A percentile compares a stretch with the other conserved stretches of the same genome.
These are phyloP conservation scores for Chrysolina oricalcia DNA, from an alignment of 2,888 invertebrate genomes.

Conservation along the genomic window DNA sequence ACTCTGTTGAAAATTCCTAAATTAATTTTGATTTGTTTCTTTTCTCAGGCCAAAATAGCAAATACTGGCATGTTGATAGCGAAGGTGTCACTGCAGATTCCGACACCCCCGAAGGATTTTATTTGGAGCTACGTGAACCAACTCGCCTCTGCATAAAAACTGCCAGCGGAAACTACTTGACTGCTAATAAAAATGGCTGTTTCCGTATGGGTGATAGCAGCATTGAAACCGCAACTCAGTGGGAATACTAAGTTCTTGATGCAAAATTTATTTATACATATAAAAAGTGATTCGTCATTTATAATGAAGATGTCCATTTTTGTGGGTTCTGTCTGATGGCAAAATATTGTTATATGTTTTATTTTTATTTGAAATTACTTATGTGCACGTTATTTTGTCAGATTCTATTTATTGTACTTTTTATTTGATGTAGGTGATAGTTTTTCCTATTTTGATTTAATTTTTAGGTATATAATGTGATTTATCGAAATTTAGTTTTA, in stretches of 20 bases:
- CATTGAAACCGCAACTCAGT: conserved; percentile 88
- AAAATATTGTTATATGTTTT: conserved; percentile 50
- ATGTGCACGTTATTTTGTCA: conserved; percentile 53
- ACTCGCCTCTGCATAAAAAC: conserved; percentile 93
- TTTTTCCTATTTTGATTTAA: conserved; percentile 34
- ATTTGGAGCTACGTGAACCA: conserved; percentile 93
- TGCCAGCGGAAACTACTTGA: conserved; percentile 83
- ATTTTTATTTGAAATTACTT: conserved; percentile 47
- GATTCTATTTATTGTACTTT: conserved; percentile 57
- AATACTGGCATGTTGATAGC: conserved; percentile 94
- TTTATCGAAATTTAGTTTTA: conserved; percentile 50
- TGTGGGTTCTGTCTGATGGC: conserved; percentile 35
- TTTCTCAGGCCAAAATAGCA: conserved; percentile 87
- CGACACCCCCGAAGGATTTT: conserved; percentile 89
- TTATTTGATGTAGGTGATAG: conserved; percentile 50
- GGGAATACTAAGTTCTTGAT: conserved; percentile 86
- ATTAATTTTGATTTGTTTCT: conserved; percentile 70
- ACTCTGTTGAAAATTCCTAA: conserved; percentile 78
- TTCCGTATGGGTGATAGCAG: conserved; percentile 88
- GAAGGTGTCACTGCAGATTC: conserved; percentile 91
- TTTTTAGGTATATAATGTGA: conserved; percentile 46
- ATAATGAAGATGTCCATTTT: conserved; percentile 29
- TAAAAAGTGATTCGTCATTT: conserved; percentile 26
- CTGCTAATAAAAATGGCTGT: conserved; percentile 93
- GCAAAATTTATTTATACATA: conserved; percentile 40